A percentile compares a stretch with the other conserved stretches of the same genome.
Evolutionary conservation across 2,797 vertebrate genomes (phyloP).

Genomic region (Argentina silus): DNA sequence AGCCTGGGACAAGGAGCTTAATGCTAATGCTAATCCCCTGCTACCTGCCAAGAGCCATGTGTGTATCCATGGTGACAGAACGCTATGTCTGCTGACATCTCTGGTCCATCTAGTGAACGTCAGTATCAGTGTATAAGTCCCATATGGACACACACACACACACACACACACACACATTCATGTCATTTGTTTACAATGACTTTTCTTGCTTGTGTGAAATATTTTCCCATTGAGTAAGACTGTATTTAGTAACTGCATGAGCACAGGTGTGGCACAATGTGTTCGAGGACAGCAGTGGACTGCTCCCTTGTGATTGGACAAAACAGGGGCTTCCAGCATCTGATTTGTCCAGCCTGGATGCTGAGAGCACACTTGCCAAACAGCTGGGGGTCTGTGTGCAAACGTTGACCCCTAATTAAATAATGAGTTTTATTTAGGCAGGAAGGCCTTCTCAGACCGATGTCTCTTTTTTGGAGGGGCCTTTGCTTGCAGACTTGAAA

Average conservation of each 20-base stretch:
- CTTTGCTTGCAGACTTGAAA: neutral
- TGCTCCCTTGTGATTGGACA: slow-evolving; percentile 10
- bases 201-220: no score
- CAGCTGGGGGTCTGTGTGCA: neutral
- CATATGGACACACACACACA: slow-evolving; percentile 36
- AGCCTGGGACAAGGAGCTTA: slow-evolving; percentile 63
- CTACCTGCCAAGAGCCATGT: slow-evolving; percentile 77
- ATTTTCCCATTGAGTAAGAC: no score
- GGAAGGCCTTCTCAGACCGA: no score
- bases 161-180: slow-evolving; percentile 22
- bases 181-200: no score
- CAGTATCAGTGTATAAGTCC: slow-evolving; percentile 9
- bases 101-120: slow-evolving; percentile 14
- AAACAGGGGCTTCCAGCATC: neutral
- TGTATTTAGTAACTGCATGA: no score
- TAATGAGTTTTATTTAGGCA: neutral
- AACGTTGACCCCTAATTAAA: neutral
- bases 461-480: neutral
- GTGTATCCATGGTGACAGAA: slow-evolving; percentile 60
- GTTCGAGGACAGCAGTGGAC: neutral
- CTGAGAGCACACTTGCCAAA: slow-evolving; percentile 5
- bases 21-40: slow-evolving; percentile 66
- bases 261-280: neutral
- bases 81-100: slow-evolving; percentile 59
- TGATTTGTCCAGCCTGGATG: neutral